Evolutionary conservation across 2,113 vertebrate genomes (phyloP), one percentile per base, ranked within the genome.

Genomic region (Phylloscopus trochilus): DNA sequence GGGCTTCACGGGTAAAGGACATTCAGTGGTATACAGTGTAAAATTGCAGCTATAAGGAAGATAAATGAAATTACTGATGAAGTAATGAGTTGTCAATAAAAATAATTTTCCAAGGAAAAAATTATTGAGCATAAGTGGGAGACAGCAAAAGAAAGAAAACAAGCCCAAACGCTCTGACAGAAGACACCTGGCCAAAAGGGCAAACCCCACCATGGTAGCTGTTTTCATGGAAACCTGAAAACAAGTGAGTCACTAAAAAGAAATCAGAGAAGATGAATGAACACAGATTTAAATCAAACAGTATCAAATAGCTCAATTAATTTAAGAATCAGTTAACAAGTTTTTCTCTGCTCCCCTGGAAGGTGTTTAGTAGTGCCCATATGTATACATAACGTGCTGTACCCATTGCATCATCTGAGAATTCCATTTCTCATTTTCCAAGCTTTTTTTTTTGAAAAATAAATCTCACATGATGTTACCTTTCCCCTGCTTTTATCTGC

Each of bases 301-400:
- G 21, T 26, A 37, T 20, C 3, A 92, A 95, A 55, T 2, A 67
- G 3, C 3, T 83, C 15, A 46, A 15, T 43, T 20, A 52, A 5
- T 15, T 9, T 52, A 33, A 62, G 12, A 81, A 69, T 27, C 12
- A 19, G 4, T 13, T 68, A 28, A 2, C 18, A 64, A 83, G 17
- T 16, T 12, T 30, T 7, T 5, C 1, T n/a, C 5, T 0, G 0
- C 9, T 83, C 3, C 30, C 13, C 15, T 41, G n/a, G 8, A 67
- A 81, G 22, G 7, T 27, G 4, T 7, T 44, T 80, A 21, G 28
- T 35, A 68, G 14, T 19, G 7, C 6, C 7, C 8, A 17, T 24
- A 28, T 30, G 5, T 6, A 43, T 19, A 11, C 21, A 30, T 21
- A 39, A 7, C 5, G 13, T 51, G 5, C 5, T 74, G 24, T 8